A percentile compares a stretch with the other conserved stretches of the same genome.
Evolutionary conservation across 1,140 invertebrate species (phyloP).

Genomic region (Dolichoris vasculosae): DNA sequence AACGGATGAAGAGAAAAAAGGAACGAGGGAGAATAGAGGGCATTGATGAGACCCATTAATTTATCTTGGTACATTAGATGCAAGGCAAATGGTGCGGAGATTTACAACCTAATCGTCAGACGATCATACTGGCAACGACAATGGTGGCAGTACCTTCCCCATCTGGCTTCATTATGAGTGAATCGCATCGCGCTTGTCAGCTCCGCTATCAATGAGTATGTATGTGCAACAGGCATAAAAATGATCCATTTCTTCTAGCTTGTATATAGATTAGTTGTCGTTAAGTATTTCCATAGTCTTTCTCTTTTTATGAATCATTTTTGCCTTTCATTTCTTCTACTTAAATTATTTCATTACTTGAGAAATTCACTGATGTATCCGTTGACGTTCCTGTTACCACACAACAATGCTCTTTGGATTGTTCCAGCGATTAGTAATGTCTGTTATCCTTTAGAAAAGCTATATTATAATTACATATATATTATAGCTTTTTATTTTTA

Average conservation of each 20-base stretch:
- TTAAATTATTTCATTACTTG: neutral
- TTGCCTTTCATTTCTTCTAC: neutral
- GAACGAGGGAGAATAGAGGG: neutral
- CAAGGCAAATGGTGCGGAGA: slow-evolving; percentile 13
- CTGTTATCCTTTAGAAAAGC: too few relatives aligned
- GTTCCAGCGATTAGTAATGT: neutral
- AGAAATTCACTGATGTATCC: neutral
- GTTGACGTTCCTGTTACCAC: neutral
- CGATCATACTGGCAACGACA: neutral
- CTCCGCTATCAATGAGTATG: neutral
- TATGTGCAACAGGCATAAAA: neutral
- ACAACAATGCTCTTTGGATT: neutral
- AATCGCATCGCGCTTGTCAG: neutral
- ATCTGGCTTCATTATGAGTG: neutral
- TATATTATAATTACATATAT: too few relatives aligned
- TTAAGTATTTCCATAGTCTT: slow-evolving; percentile 32
- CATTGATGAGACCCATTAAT: slow-evolving; percentile 27
- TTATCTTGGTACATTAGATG: slow-evolving; percentile 3
- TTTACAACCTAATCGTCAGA: slow-evolving; percentile 37
- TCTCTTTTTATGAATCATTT: neutral
- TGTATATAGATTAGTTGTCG: slow-evolving; percentile 6
- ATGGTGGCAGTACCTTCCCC: neutral
- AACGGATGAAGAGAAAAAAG: neutral
- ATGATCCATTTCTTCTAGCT: neutral
- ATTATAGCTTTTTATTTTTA: too few relatives aligned